Conservation (phyloP, 2,888 invertebrate genomes). For the Aspidapion aeneum region DNA sequence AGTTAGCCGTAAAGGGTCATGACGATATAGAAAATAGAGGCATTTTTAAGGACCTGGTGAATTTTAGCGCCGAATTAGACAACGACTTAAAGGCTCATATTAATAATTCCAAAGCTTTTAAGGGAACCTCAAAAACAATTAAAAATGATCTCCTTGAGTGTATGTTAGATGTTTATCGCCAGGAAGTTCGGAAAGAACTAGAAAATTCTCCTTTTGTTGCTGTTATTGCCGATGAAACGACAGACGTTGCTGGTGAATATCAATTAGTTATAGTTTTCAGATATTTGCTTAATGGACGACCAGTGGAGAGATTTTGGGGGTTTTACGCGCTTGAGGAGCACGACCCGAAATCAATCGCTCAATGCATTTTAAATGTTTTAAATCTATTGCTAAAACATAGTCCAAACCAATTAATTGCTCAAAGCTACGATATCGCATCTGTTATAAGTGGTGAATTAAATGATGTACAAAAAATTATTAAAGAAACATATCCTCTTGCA, state of each 20-base stretch:
- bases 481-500: conserved; percentile 1
- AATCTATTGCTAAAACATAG: conserved; percentile 3
- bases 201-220: conserved; percentile 10
- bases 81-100: conserved; percentile 31
- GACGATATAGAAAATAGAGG: conserved; percentile 34
- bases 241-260: conserved; percentile 29
- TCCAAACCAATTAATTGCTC: conserved; percentile 14
- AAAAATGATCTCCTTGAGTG: conserved; percentile 39
- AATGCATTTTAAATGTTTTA: conserved; percentile 10
- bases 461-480: conserved; percentile 15
- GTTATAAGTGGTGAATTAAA: conserved; percentile 13
- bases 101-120: conserved; percentile 31
- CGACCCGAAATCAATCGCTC: conserved; percentile 14
- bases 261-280: conserved; percentile 34
- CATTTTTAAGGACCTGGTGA: conserved; percentile 34
- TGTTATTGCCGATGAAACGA: conserved; percentile 16
- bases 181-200: conserved; percentile 15
- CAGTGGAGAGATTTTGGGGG: conserved; percentile 31
- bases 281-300: conserved; percentile 27
- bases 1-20: conserved; percentile 22
- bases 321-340: conserved; percentile 28
- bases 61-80: conserved; percentile 35
- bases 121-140: conserved; percentile 34
- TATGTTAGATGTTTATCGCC: conserved; percentile 24
- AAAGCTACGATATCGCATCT: conserved; percentile 19